These are phyloP conservation scores for Tachina fera DNA, from an alignment of 2,888 invertebrate genomes.

Conservation along the genomic window DNA sequence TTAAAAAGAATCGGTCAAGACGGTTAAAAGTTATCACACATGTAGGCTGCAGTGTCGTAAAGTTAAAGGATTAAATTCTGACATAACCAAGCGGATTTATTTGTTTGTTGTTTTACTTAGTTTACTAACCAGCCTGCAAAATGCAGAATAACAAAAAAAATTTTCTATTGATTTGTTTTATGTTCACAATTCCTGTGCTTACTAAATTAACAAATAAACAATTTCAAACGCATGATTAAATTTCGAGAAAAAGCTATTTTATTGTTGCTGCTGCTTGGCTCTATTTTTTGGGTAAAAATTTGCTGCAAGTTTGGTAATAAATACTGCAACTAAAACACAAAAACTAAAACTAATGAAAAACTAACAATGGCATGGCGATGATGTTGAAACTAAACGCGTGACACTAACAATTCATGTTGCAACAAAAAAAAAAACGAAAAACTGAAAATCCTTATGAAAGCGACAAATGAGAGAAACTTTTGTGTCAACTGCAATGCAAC, in stretches of 20 bases:
- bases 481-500: slow-evolving; percentile 51
- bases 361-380: slow-evolving; percentile 56
- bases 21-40: too few species aligned
- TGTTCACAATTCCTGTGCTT: slow-evolving; percentile 6
- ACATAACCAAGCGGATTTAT: too few species aligned
- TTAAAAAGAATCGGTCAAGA: too few species aligned
- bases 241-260: slow-evolving; percentile 18
- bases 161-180: slow-evolving; percentile 16
- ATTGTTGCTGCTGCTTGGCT: slow-evolving; percentile 20
- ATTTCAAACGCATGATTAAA: slow-evolving; percentile 60
- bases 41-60: too few species aligned
- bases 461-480: slow-evolving; percentile 27
- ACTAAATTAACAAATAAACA: slow-evolving; percentile 43
- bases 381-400: slow-evolving; percentile 38
- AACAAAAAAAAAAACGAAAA: background rate
- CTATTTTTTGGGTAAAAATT: slow-evolving; percentile 6
- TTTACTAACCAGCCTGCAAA: background rate
- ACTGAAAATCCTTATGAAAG: background rate
- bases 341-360: slow-evolving; percentile 51
- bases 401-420: slow-evolving; percentile 48
- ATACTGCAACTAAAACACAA: slow-evolving; percentile 4
- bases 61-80: too few species aligned
- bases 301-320: slow-evolving; percentile 22
- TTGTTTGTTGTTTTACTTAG: too few species aligned
- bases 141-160: slow-evolving; percentile 1